Evolutionary conservation across 37 sponge, comb jelly and placozoan species (phyloP), one percentile per base, ranked within the genome.

Genomic region (Aplysina aerophoba): DNA sequence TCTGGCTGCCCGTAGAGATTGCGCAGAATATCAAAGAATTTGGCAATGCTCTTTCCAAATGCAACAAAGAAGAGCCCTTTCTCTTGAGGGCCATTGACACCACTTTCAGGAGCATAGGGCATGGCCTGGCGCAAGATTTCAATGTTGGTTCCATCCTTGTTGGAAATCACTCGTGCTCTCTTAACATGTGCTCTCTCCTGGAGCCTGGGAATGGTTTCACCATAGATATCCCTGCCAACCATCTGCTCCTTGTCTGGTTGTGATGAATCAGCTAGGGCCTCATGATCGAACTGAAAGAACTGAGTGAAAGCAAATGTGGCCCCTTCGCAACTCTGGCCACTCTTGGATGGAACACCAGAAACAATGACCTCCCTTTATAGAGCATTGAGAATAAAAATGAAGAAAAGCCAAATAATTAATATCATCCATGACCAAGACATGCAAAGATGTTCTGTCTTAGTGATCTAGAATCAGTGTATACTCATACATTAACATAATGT

Each of bases 21-120:
- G 30, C 66, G 11, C 50, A 87, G 30, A 50, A 87, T 87, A 5
- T 84, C 59, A 54, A 57, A 79, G 69, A 89, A 89, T 34, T 22
- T 35, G 31, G 58, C 21, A 79, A 40, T 31, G 55, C 85, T 84
- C 59, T 79, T 84, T 55, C 80, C 89, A 79, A 89, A 89, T 15
- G 80, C 89, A 79, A 84, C 85, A 84, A 89, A 89, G 53, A 84
- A 84, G 3, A 89, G 68, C 30, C 85, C 85, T 31, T 84, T 62
- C 19, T 27, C 17, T 44, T 59, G 50, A 21, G 87, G 85, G 24
- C 85, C 89, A 14, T 31, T 22, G 16, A 13, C 68, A 41, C 21
- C 30, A 1, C 25, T 54, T 35, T 1, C 25, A 30, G 6, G 27
- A 22, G 19, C 38, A 50, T 44, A 66, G 4, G 89, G 89, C 0